Percentiles rank a stretch among this genome's conserved stretches.
These are phyloP conservation scores for Semicossyphus pulcher DNA, from an alignment of 2,113 vertebrate genomes.

Conservation along the genomic window DNA sequence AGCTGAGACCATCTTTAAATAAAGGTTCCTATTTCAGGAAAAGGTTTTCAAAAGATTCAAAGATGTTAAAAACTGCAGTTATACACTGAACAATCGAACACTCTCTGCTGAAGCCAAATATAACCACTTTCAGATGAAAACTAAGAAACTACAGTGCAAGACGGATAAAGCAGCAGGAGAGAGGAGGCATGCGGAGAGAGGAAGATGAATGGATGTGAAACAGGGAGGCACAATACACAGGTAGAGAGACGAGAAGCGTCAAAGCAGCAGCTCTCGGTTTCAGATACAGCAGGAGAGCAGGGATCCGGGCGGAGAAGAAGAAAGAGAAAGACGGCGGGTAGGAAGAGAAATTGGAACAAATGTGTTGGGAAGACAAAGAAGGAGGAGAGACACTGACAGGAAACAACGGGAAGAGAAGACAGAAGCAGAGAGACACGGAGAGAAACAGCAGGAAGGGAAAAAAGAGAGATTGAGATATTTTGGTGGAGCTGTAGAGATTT, in stretches of 20 bases:
- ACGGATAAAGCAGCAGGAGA: neutral
- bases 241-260: neutral
- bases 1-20: no score
- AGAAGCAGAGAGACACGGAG: neutral
- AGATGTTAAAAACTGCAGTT: no score
- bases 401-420: neutral
- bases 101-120: neutral
- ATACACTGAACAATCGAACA: neutral
- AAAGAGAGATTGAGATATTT: constrained; percentile 2
- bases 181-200: constrained; percentile 1
- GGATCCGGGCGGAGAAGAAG: neutral
- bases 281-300: neutral
- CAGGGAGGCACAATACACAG: neutral
- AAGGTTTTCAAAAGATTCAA: neutral
- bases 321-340: neutral
- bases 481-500: neutral
- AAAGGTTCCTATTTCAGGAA: neutral
- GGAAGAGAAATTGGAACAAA: neutral
- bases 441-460: constrained; percentile 7
- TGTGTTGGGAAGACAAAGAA: neutral
- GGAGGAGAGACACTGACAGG: neutral
- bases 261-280: constrained; percentile 1
- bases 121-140: neutral
- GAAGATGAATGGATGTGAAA: constrained; percentile 1
- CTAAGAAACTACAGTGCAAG: neutral